These are phyloP conservation scores for Silurus meridionalis DNA, from an alignment of 2,113 vertebrate species.

Conservation along the genomic window DNA sequence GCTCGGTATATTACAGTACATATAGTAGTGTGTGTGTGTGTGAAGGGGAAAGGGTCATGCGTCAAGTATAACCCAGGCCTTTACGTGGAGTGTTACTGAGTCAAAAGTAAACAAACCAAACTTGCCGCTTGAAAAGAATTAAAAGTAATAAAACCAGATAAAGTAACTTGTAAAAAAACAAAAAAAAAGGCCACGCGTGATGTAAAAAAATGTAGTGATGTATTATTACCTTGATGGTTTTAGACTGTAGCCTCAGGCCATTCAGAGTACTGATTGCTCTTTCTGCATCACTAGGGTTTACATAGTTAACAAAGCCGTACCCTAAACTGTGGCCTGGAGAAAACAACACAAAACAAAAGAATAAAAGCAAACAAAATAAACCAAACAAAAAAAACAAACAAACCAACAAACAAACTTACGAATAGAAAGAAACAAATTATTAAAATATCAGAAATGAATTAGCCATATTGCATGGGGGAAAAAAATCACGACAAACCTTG, in stretches of 20 bases:
- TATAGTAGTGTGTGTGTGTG: background rate
- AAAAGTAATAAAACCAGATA: constrained; percentile 37
- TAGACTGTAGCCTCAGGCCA: constrained; percentile 98
- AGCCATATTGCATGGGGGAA: constrained; percentile 44
- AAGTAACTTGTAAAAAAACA: constrained; percentile 31
- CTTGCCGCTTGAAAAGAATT: constrained; percentile 36
- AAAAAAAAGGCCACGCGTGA: constrained; percentile 41
- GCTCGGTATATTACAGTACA: too few relatives aligned
- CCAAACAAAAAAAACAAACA: constrained; percentile 70
- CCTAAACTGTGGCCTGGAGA: constrained; percentile 97
- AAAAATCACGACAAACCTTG: constrained; percentile 18
- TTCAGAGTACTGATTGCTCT: constrained; percentile 99
- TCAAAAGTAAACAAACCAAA: constrained; percentile 18
- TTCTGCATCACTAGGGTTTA: constrained; percentile 97
- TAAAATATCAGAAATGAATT: constrained; percentile 58
- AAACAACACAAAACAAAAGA: constrained; percentile 75
- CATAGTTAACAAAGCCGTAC: constrained; percentile 99
- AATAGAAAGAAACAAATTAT: constrained; percentile 59
- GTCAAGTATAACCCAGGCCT: background rate
- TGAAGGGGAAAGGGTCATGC: background rate
- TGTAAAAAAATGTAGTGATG: constrained; percentile 61
- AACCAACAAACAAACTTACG: constrained; percentile 74
- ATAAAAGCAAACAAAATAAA: constrained; percentile 77
- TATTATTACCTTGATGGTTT: constrained; percentile 96
- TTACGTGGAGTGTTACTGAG: constrained; percentile 7